Evolutionary conservation across 2,797 vertebrate genomes (phyloP).

Genomic region (Euphonia xanthogaster): DNA sequence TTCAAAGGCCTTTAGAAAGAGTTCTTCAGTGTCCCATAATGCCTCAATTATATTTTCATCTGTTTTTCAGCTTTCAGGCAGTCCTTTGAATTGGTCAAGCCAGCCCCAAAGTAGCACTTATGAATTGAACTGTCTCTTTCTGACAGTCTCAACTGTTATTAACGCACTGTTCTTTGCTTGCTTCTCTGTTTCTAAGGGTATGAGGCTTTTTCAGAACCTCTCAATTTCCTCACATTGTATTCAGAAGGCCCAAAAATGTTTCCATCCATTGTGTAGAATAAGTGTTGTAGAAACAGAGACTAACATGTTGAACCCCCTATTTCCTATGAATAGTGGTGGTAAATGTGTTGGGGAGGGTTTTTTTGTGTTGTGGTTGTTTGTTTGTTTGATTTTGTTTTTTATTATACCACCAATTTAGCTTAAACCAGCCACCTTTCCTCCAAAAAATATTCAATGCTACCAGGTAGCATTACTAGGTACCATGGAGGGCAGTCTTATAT

Average conservation of each 20-base stretch:
- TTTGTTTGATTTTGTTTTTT: neutral
- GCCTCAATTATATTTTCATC: neutral
- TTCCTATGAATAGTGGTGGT: neutral
- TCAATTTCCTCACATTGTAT: neutral
- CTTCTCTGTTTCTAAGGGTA: neutral
- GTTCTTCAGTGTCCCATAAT: neutral
- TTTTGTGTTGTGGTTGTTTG: neutral
- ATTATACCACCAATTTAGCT: neutral
- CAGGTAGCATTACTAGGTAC: neutral
- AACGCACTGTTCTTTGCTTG: neutral
- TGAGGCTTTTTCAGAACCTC: neutral
- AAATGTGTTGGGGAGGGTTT: neutral
- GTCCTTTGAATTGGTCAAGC: neutral
- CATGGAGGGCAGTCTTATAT: neutral
- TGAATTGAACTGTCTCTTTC: neutral
- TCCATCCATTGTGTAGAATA: neutral
- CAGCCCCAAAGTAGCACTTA: neutral
- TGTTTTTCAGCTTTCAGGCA: neutral
- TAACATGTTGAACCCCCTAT: neutral
- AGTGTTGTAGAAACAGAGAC: neutral
- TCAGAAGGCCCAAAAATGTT: neutral
- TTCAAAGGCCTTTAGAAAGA: neutral
- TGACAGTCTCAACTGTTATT: neutral
- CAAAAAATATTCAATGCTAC: fast-evolving
- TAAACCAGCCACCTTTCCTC: neutral